These are phyloP conservation scores for Teleogryllus occipitalis DNA, from an alignment of 1,140 invertebrate species.

Conservation along the genomic window DNA sequence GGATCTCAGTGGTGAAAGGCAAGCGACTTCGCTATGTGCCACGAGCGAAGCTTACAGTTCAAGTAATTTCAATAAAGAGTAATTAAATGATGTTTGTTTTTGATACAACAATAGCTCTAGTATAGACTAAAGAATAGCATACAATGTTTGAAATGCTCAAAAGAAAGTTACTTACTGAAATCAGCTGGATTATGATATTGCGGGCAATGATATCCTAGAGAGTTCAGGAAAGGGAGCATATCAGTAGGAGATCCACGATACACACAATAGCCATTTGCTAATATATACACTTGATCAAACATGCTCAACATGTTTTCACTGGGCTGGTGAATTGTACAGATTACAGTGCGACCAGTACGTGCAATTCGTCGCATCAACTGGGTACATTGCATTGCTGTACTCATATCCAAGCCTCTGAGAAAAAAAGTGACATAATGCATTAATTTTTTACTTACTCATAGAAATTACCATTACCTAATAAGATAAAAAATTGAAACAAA, in stretches of 20 bases:
- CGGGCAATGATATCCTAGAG: constrained; percentile 27
- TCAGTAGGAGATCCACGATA: constrained; percentile 43
- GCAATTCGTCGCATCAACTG: constrained; percentile 47
- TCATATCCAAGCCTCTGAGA: constrained; percentile 64
- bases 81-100: too few species aligned
- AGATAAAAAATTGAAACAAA: too few species aligned
- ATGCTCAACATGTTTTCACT: constrained; percentile 64
- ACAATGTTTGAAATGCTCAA: neutral
- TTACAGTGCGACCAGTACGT: constrained; percentile 58
- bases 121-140: too few species aligned
- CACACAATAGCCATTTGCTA: constrained; percentile 48
- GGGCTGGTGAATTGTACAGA: constrained; percentile 80
- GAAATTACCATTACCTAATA: too few species aligned
- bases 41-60: too few species aligned
- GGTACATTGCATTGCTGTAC: constrained; percentile 59
- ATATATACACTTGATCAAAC: constrained; percentile 59
- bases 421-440: neutral
- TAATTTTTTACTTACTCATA: too few species aligned
- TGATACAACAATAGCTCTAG: too few species aligned
- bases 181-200: constrained; percentile 32
- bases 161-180: constrained; percentile 27
- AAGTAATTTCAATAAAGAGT: too few species aligned
- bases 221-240: constrained; percentile 41
- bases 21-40: too few species aligned
- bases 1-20: too few species aligned